Evolutionary conservation across 2,797 vertebrate genomes (phyloP), one percentile per base, ranked within the genome.

Genomic region (Heteromormyrus szaboi): DNA sequence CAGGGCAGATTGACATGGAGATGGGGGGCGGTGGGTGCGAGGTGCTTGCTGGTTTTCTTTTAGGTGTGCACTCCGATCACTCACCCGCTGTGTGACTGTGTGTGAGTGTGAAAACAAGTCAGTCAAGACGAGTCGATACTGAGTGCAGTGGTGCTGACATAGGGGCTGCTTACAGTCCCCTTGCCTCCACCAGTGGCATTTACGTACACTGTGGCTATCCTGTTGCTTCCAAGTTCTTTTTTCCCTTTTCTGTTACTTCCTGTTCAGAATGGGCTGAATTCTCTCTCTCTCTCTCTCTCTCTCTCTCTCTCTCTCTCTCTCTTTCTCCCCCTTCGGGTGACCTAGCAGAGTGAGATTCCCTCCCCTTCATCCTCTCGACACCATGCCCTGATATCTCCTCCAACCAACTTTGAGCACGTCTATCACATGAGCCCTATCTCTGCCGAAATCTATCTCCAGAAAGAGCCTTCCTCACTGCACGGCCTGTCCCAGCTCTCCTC

Each of bases 401-500:
- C 96, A 93, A 95, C 95, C 96, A 96, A 96, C 95, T 97, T 97
- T 96, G 96, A 97, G 94, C 96, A 97, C 94, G 89, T 97, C 93
- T 97, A 93, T 96, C 97, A 97, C 94, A 97, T 97, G 95, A 97
- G 95, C 90, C 93, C 93, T 92, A 54, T 94, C 90, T 97, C 96
- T 93, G 96, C 96, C 89, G 96, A 95, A 93, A 94, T 95, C 94
- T 96, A 96, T 95, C 96, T 97, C 91, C 96, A 97, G 96, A 96
- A 95, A 94, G 96, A 96, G 95, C 94, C 95, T 96, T 95, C 95
- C 95, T 95, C 94, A 92, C 91, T 93, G 90, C 92, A 91, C 91
- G 91, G 91, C 92, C 92, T 87, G 90, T 92, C 91, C 93, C 91
- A 93, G 92, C 92, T 93, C 92, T 94, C 93, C 92, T 97, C 96